Percentiles rank a stretch among this genome's conserved stretches.
Evolutionary conservation across 2,888 invertebrate species (phyloP).

Genomic region (Epinotia ramella): DNA sequence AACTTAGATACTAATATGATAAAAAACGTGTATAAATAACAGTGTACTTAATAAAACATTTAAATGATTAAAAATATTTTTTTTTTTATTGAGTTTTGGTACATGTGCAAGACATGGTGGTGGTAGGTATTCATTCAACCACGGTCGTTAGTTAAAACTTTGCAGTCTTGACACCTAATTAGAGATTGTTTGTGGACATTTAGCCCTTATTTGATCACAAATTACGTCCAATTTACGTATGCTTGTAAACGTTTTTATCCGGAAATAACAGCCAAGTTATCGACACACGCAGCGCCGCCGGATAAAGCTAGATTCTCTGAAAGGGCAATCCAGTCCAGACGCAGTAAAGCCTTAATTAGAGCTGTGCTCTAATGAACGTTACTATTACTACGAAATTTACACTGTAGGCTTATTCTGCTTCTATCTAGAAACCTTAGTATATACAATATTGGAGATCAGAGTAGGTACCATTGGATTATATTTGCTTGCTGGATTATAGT

Average conservation of each 20-base stretch:
- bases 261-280: neutral
- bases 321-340: slow-evolving; percentile 27
- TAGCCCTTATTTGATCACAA: slow-evolving; percentile 1
- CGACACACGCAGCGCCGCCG: slow-evolving; percentile 7
- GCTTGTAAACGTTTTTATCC: neutral
- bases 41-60: too few species aligned
- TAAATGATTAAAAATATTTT: too few species aligned
- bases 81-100: neutral
- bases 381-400: slow-evolving; percentile 45
- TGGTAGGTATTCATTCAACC: neutral
- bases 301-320: slow-evolving; percentile 23
- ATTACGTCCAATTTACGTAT: neutral
- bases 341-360: slow-evolving; percentile 44
- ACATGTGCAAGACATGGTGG: neutral
- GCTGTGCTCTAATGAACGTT: slow-evolving; percentile 41
- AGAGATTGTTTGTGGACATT: neutral
- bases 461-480: neutral
- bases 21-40: too few species aligned
- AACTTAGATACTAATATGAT: too few species aligned
- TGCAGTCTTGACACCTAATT: neutral
- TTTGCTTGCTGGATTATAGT: neutral
- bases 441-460: neutral
- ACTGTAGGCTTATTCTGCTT: slow-evolving; percentile 39
- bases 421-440: neutral
- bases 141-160: neutral